These are phyloP conservation scores for Pipistrellus pygmaeus DNA, from an alignment of 2,797 vertebrate species.

Conservation along the genomic window DNA sequence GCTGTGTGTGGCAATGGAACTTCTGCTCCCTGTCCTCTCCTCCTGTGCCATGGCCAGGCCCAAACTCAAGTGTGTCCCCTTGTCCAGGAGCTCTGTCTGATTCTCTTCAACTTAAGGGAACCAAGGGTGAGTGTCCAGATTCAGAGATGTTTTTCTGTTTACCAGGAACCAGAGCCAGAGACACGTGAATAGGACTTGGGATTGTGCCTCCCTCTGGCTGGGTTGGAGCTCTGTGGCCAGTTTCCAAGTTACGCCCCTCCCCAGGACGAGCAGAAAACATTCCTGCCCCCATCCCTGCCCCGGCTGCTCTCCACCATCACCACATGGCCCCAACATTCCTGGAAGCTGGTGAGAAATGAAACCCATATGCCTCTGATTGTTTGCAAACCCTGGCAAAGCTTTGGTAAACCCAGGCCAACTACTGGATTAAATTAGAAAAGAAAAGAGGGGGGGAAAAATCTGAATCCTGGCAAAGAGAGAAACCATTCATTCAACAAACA, in stretches of 20 bases:
- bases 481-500: slow-evolving; percentile 70
- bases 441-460: slow-evolving; percentile 61
- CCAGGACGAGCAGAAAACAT: not conserved
- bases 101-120: not conserved
- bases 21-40: not conserved
- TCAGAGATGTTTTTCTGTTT: not conserved
- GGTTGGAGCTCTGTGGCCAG: not conserved
- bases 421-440: slow-evolving; percentile 79
- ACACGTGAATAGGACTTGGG: not conserved
- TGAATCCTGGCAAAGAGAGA: slow-evolving; percentile 65
- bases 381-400: slow-evolving; percentile 77
- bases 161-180: slow-evolving; percentile 32
- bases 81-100: not conserved
- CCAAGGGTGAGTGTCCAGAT: not conserved
- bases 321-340: not conserved
- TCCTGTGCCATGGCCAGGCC: not conserved
- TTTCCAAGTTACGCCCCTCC: fast-evolving
- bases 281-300: not conserved
- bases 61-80: not conserved
- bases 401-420: slow-evolving; percentile 72
- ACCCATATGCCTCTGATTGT: slow-evolving; percentile 54
- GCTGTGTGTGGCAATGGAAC: not conserved
- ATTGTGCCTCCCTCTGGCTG: fast-evolving
- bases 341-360: slow-evolving; percentile 61
- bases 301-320: not conserved